Conservation (phyloP, 2,113 vertebrate species). For the Cyprinodon tularosa region DNA sequence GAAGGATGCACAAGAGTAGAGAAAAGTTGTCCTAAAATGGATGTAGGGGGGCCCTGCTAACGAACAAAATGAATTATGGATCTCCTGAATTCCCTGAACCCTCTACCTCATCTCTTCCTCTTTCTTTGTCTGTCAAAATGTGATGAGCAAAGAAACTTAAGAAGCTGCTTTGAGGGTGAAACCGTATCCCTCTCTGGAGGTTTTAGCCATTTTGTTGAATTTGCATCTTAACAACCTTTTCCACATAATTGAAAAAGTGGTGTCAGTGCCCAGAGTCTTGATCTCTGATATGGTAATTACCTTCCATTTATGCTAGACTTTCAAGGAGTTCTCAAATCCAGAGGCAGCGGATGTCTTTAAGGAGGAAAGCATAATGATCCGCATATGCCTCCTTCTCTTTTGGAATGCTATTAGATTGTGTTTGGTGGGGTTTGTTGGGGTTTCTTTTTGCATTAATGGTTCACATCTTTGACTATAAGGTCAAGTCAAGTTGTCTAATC, state of each 20-base stretch:
- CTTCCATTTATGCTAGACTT: conserved; percentile 71
- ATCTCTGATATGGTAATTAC: conserved; percentile 77
- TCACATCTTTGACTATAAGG: conserved; percentile 76
- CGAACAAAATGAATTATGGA: conserved; percentile 60
- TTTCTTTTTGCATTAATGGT: conserved; percentile 45
- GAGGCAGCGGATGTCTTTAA: conserved; percentile 72
- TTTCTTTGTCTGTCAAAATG: conserved; percentile 62
- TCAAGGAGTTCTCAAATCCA: conserved; percentile 61
- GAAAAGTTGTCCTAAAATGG: conserved; percentile 20
- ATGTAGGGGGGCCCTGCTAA: conserved; percentile 38
- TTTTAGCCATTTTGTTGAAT: conserved; percentile 75
- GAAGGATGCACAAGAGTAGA: conserved; percentile 9
- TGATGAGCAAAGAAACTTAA: conserved; percentile 72
- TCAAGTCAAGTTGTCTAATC: conserved; percentile 72
- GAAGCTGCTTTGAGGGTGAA: conserved; percentile 69
- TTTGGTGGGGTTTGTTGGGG: conserved; percentile 35
- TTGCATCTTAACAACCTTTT: conserved; percentile 80
- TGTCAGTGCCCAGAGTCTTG: conserved; percentile 72
- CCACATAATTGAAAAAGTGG: conserved; percentile 79
- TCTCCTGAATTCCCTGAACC: conserved; percentile 32
- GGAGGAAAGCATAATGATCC: conserved; percentile 67
- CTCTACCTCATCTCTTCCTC: conserved; percentile 14
- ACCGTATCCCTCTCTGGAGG: conserved; percentile 64
- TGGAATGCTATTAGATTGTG: conserved; percentile 62
- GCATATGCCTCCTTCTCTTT: conserved; percentile 67